Evolutionary conservation across 2,797 vertebrate genomes (phyloP).

Genomic region (Zonotrichia albicollis): DNA sequence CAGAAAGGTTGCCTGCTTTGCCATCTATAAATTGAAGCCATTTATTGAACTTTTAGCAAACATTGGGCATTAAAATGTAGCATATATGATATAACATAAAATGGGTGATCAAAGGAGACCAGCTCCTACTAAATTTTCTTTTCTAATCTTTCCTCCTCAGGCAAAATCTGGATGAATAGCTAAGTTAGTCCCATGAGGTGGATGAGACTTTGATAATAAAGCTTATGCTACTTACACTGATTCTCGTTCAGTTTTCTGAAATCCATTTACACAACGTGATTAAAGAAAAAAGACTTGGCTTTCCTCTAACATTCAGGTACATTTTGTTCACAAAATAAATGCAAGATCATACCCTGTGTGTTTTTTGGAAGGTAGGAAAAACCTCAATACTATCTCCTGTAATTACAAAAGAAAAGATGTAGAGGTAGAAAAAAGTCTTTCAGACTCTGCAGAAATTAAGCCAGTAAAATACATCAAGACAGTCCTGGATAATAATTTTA

Average conservation of each 20-base stretch:
- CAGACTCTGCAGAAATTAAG: not conserved
- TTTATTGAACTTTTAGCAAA: not conserved
- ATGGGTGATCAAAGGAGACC: slow-evolving; percentile 26
- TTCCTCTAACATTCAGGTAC: not conserved
- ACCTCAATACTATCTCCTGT: not conserved
- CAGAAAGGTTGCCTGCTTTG: not conserved
- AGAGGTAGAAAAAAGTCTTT: not conserved
- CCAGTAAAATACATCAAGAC: not conserved
- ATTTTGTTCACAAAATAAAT: not conserved
- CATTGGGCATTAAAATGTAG: not conserved
- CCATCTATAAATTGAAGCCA: not conserved
- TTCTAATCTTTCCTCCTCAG: slow-evolving; percentile 40
- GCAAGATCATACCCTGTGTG: not conserved
- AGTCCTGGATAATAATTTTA: not conserved
- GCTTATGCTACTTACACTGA: not conserved
- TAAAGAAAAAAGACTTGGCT: not conserved
- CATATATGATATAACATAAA: not conserved
- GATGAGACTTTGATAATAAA: slow-evolving; percentile 7
- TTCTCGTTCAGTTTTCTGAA: not conserved
- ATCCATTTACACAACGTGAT: not conserved
- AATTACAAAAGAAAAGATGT: not conserved
- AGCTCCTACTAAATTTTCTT: not conserved
- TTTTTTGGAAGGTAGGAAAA: not conserved
- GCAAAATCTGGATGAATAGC: slow-evolving; percentile 47
- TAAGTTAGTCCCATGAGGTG: slow-evolving; percentile 5